Evolutionary conservation across 2,113 vertebrate species (phyloP).

Genomic region (Acanthochromis polyacanthus): DNA sequence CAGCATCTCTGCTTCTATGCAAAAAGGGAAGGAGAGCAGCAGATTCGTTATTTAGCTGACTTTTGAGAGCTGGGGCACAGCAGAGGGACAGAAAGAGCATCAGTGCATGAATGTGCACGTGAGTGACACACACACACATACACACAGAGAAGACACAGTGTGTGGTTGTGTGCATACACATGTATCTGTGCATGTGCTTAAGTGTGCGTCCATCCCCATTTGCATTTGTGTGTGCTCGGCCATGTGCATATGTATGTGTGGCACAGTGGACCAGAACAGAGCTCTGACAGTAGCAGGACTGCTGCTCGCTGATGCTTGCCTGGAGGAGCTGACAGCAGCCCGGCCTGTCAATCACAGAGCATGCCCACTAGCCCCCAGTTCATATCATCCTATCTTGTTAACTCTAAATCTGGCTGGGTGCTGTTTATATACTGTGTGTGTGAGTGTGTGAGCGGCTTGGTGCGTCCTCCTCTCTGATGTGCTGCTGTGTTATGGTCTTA

Average conservation of each 20-base stretch:
- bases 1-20: conserved; percentile 58
- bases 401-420: conserved; percentile 65
- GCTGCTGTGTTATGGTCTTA: conserved; percentile 40
- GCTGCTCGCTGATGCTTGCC: conserved; percentile 91
- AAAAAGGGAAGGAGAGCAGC: conserved; percentile 74
- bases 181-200: conserved; percentile 21
- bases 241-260: conserved; percentile 87
- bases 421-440: conserved; percentile 55
- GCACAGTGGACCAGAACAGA: conserved; percentile 97
- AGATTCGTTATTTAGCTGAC: conserved; percentile 95
- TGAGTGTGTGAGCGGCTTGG: conserved; percentile 27
- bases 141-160: conserved; percentile 1
- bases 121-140: no score
- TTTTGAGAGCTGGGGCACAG: conserved; percentile 96
- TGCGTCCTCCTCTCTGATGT: conserved; percentile 48
- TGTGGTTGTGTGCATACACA: background rate
- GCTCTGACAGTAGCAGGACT: conserved; percentile 94
- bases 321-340: conserved; percentile 93
- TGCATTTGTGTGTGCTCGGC: conserved; percentile 74
- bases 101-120: conserved; percentile 45
- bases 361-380: conserved; percentile 71
- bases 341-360: conserved; percentile 91
- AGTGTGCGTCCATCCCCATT: conserved; percentile 61
- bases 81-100: conserved; percentile 89
- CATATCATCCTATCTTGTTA: conserved; percentile 80